Evolutionary conservation across 2,797 vertebrate species (phyloP).

Genomic region (Sibirionetta formosa): DNA sequence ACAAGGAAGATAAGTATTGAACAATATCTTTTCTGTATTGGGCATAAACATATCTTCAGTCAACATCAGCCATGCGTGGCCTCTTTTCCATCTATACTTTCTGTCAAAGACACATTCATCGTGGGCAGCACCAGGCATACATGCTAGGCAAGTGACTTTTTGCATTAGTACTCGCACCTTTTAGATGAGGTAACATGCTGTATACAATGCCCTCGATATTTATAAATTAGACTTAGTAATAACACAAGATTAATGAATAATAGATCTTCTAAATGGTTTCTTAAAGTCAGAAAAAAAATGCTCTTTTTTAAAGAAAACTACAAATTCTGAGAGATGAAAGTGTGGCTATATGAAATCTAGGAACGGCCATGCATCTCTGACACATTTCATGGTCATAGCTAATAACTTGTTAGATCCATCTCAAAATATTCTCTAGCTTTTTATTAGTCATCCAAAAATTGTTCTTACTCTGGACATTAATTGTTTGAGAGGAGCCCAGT

Average conservation of each 20-base stretch:
- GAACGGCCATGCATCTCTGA: background rate
- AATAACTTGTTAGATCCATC: background rate
- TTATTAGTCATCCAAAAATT: background rate
- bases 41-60: conserved; percentile 8
- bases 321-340: background rate
- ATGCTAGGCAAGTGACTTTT: background rate
- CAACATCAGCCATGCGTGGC: background rate
- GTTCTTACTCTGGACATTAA: background rate
- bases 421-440: background rate
- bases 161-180: background rate
- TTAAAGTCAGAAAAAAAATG: background rate
- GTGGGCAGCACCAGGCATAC: background rate
- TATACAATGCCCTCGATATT: background rate
- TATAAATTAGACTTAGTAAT: background rate
- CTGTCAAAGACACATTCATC: background rate
- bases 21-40: conserved; percentile 38
- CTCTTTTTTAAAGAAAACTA: background rate
- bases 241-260: background rate
- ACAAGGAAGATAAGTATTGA: conserved; percentile 36
- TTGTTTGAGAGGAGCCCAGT: background rate
- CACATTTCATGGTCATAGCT: background rate
- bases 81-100: background rate
- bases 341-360: background rate
- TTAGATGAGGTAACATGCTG: background rate
- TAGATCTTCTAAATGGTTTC: background rate